Percentiles rank a stretch among this genome's conserved stretches.
Evolutionary conservation across 2,113 vertebrate species (phyloP).

Genomic region (Seriola dumerili): DNA sequence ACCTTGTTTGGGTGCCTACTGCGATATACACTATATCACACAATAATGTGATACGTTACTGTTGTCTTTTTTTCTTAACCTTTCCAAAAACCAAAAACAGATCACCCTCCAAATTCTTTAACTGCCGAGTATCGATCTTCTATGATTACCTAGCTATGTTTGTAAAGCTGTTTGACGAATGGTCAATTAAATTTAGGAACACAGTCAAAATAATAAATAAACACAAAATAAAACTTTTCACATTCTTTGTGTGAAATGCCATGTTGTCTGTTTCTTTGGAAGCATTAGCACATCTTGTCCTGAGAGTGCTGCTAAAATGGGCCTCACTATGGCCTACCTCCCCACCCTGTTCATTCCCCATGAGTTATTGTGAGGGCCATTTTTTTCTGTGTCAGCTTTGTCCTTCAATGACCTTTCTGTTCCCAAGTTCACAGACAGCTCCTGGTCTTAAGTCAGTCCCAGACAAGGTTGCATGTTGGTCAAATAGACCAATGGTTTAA

Average conservation of each 20-base stretch:
- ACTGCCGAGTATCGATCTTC: no score
- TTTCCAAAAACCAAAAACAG: no score
- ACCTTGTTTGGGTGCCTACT: no score
- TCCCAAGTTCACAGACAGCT: background rate
- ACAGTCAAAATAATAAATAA: no score
- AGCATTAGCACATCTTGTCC: background rate
- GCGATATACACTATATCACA: no score
- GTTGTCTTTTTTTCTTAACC: no score
- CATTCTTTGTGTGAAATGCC: background rate
- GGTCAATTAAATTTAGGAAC: no score
- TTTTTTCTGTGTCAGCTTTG: background rate
- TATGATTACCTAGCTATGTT: no score
- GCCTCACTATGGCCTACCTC: no score
- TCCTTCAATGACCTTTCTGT: background rate
- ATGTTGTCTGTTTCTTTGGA: background rate
- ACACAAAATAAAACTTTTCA: background rate
- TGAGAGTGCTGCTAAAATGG: background rate
- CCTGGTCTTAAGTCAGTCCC: background rate
- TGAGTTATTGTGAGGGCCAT: background rate
- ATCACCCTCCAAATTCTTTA: no score
- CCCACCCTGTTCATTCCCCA: background rate
- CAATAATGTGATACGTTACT: no score
- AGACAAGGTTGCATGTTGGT: background rate
- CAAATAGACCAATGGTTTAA: background rate
- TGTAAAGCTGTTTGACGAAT: no score